Base-by-base conservation (phyloP, 2,888 invertebrate species). In the Timandra comae region DNA sequence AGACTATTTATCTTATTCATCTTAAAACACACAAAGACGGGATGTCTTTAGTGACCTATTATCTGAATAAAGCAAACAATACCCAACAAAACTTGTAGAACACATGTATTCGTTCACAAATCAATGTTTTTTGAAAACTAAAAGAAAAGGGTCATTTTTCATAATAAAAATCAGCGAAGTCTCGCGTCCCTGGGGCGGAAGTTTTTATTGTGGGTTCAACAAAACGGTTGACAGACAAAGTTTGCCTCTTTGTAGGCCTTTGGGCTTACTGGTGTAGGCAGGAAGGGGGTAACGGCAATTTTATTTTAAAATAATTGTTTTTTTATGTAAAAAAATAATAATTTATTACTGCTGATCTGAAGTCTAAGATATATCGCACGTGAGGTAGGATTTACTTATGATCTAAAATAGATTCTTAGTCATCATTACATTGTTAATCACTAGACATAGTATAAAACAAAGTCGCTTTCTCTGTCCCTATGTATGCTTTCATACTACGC, bases 141-240 rank as follows among this genome's bases (percentile, higher is more conserved):
- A 60, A 56, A 50, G 44, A 43, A 48, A 48, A 38, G 49, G 63
- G 66, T 63, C 64, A 76, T 77, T 77, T 79, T 75, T 77, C 71
- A 70, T 74, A 64, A 62, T 74, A 74, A 77, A 72, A 78, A 67
- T 64, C 58, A 52, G 46, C 50, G 52, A 52, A 52, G 46, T 49
- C 37, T 48, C 43, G 52, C n/a, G n/a, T n/a, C 57, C 49, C 33
- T 40, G 37, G 60, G 63, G 16, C 6, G 63, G 63, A 59, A 56
- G 46, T 64, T 69, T 71, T 70, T 69, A 67, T 65, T 70, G 63
- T 67, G 41, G 51, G 35, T 12, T 52, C 46, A 49, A 58, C 59
- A 60, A 60, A 60, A 60, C 62, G 57, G 61, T 56, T 61, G 70
- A 64, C 69, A 63, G 70, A 57, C 65, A 62, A 73, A 74, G 62